Evolutionary conservation across 1,140 invertebrate genomes (phyloP).

Genomic region (Halictus rubicundus): DNA sequence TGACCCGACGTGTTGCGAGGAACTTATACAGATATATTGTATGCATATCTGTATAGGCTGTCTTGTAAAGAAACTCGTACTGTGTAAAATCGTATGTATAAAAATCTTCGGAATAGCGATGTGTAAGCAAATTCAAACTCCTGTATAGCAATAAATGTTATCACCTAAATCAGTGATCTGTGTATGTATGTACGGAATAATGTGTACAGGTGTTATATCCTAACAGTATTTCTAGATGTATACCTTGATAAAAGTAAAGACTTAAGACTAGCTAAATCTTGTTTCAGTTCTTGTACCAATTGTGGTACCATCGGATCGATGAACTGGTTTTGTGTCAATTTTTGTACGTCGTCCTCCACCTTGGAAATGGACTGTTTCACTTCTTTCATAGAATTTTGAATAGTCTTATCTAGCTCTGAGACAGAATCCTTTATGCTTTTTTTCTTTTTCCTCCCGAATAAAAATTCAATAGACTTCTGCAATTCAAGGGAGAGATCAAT

Average conservation of each 20-base stretch:
- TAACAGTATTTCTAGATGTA: constrained; percentile 60
- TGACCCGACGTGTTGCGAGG: constrained; percentile 1
- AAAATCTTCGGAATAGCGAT: constrained; percentile 34
- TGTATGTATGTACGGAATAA: neutral
- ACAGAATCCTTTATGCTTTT: constrained; percentile 84
- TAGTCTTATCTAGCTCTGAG: constrained; percentile 84
- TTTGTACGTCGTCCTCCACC: constrained; percentile 82
- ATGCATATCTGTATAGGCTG: constrained; percentile 1
- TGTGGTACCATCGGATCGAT: constrained; percentile 80
- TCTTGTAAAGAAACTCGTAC: constrained; percentile 48
- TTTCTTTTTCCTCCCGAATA: constrained; percentile 84
- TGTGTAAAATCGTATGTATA: constrained; percentile 34
- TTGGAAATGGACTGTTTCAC: constrained; percentile 82
- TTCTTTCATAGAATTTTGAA: constrained; percentile 83
- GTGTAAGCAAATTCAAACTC: constrained; percentile 41
- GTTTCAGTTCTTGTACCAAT: constrained; percentile 86
- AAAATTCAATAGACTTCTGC: constrained; percentile 84
- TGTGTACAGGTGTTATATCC: neutral
- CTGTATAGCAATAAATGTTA: constrained; percentile 59
- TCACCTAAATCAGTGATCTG: constrained; percentile 16
- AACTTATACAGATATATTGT: constrained; percentile 15
- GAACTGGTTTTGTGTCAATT: constrained; percentile 79
- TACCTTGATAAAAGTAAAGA: constrained; percentile 88
- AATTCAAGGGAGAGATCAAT: constrained; percentile 56
- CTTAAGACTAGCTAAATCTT: constrained; percentile 88